Evolutionary conservation across 2,113 vertebrate species (phyloP).

Genomic region (Catharus fuscescens): DNA sequence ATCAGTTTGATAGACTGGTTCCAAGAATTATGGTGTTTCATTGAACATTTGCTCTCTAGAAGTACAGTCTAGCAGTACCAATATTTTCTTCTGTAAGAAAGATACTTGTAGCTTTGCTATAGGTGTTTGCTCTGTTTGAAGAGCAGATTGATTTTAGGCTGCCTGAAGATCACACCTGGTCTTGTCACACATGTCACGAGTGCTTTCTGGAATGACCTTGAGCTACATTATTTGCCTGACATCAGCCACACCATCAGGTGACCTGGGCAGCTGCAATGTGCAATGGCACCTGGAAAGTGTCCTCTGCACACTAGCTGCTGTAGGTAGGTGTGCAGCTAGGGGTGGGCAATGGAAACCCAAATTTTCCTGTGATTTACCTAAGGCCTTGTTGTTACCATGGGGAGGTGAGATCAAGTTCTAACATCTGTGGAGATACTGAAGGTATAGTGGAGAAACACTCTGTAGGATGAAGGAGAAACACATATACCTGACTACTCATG

Average conservation of each 20-base stretch:
- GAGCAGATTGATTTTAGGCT: background rate
- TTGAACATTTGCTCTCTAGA: background rate
- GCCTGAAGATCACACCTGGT: background rate
- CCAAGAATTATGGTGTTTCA: background rate
- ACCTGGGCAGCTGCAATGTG: background rate
- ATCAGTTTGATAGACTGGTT: background rate
- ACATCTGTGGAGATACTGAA: background rate
- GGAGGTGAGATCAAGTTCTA: background rate
- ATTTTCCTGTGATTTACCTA: background rate
- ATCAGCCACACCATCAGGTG: background rate
- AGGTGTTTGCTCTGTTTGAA: background rate
- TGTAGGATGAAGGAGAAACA: background rate
- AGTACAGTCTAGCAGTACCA: background rate
- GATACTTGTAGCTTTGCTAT: background rate
- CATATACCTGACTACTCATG: background rate
- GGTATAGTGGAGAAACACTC: background rate
- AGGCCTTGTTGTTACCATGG: fast-evolving
- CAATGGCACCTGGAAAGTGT: background rate
- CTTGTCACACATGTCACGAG: background rate
- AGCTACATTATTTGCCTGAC: background rate
- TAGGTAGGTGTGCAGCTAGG: background rate
- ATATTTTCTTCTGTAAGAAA: background rate
- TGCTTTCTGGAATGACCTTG: background rate
- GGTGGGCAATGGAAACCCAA: background rate
- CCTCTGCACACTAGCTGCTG: background rate